Evolutionary conservation across 2,797 vertebrate genomes (phyloP), one percentile per base, ranked within the genome.

Genomic region (Liasis olivaceus): DNA sequence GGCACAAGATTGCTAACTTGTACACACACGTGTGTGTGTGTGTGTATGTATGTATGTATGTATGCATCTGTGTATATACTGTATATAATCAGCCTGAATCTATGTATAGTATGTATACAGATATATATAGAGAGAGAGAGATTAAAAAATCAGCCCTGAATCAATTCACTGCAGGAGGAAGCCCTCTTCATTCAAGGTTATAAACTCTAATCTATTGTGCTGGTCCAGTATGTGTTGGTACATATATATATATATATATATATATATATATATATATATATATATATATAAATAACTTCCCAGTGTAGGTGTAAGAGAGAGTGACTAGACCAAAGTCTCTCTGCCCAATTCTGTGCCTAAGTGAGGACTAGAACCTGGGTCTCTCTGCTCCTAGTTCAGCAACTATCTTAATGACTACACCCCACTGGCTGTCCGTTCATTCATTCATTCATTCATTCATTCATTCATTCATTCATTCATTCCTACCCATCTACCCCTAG

Each of bases 31-130:
- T 4, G 4, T 17, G 7, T 3, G 14, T 20, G 15, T 36, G 69
- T 22, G n/a, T 7, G 2, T 72, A 2, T 0, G 2, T 2, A 31
- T 20, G 7, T 54, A 0, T 54, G 51, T 54, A 0, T 54, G 5
- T 7, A 8, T 42, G 42, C 3, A 42, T 42, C 42, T 42, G 42
- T 42, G 42, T 42, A 42, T 42, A 42, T 42, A 42, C 42, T 42
- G 42, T 42, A 3, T 42, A 42, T 42, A 42, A 42, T 42, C 42
- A 42, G 42, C 42, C 42, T 42, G 42, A 42, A 42, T 42, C 42
- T 42, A 3, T 42, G 42, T 42, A 42, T 42, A 42, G 42, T 42
- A 42, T 42, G 42, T 42, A 42, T 42, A 3, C 3, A 42, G 42
- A 36, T 36, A 36, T 36, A 42, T 42, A 42, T 42, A 42, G 42